Evolutionary conservation across 2,113 vertebrate species (phyloP).

Genomic region (Pipa parva): DNA sequence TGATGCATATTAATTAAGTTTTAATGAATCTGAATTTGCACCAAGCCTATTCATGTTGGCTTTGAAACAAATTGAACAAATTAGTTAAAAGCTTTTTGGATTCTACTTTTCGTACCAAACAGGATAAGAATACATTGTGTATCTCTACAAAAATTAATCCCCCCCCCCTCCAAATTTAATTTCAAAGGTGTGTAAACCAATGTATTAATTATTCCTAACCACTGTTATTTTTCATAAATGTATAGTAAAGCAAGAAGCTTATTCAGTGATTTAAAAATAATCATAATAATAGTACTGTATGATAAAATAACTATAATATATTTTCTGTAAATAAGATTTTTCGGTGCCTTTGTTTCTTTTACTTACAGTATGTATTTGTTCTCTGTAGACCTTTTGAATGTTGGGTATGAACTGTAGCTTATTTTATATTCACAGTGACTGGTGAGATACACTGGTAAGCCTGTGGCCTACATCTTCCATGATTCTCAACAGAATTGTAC

Average conservation of each 20-base stretch:
- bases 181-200: slow-evolving; percentile 84
- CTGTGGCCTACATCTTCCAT: no score
- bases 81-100: slow-evolving; percentile 99
- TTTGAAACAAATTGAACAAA: slow-evolving; percentile 99
- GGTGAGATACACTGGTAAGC: no score
- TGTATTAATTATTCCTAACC: slow-evolving; percentile 98
- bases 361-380: neutral
- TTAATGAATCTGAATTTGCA: slow-evolving; percentile 99
- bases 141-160: slow-evolving; percentile 81
- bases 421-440: no score
- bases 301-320: slow-evolving; percentile 60
- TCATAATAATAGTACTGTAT: slow-evolving; percentile 59
- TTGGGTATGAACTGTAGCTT: no score
- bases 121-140: slow-evolving; percentile 88
- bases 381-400: no score
- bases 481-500: no score
- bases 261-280: slow-evolving; percentile 56
- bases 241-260: slow-evolving; percentile 74
- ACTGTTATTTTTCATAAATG: slow-evolving; percentile 87
- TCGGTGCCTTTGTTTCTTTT: neutral
- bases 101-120: slow-evolving; percentile 98
- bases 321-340: slow-evolving; percentile 60
- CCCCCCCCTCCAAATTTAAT: slow-evolving; percentile 75
- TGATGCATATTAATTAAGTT: slow-evolving; percentile 99
- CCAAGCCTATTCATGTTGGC: slow-evolving; percentile 99